Conservation (phyloP, 2,113 vertebrate genomes). For the Rhinichthys klamathensis region DNA sequence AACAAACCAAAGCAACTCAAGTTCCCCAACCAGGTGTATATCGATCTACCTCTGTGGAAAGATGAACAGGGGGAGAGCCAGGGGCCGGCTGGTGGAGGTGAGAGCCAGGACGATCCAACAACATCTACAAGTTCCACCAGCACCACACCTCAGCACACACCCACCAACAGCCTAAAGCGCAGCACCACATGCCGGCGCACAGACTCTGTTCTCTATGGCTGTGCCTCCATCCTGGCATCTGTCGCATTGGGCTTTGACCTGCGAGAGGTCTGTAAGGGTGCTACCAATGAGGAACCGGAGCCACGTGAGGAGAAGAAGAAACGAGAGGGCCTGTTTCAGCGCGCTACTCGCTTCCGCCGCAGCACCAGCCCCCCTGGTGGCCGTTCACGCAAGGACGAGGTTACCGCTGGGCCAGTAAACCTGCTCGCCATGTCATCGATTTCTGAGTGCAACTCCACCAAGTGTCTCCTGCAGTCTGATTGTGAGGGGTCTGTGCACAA, state of each 20-base stretch:
- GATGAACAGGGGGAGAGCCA: slow-evolving; percentile 81
- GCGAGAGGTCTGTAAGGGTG: slow-evolving; percentile 75
- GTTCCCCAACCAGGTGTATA: slow-evolving; percentile 85
- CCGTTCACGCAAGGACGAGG: slow-evolving; percentile 76
- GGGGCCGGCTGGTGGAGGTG: slow-evolving; percentile 54
- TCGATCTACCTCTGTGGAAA: slow-evolving; percentile 90
- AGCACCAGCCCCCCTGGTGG: slow-evolving; percentile 78
- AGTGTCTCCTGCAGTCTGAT: slow-evolving; percentile 81
- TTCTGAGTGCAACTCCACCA: slow-evolving; percentile 82
- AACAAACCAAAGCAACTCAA: slow-evolving; percentile 90
- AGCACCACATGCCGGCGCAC: slow-evolving; percentile 77
- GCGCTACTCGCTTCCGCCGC: slow-evolving; percentile 81
- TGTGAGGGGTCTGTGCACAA: slow-evolving; percentile 57
- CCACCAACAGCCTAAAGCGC: slow-evolving; percentile 83
- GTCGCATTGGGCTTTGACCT: slow-evolving; percentile 88
- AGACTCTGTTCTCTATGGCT: slow-evolving; percentile 82
- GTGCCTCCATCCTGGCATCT: slow-evolving; percentile 84
- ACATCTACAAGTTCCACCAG: slow-evolving; percentile 80
- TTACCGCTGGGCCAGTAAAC: slow-evolving; percentile 64
- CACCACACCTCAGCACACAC: slow-evolving; percentile 84
- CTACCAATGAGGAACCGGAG: slow-evolving; percentile 69
- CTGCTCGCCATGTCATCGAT: slow-evolving; percentile 85
- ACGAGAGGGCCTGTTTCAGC: slow-evolving; percentile 84
- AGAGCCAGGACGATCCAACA: slow-evolving; percentile 79
- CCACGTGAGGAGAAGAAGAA: slow-evolving; percentile 85